phyloP scores from a whole-genome alignment of 2,888 invertebrate genomes.

The Synergus laeviventris region DNA sequence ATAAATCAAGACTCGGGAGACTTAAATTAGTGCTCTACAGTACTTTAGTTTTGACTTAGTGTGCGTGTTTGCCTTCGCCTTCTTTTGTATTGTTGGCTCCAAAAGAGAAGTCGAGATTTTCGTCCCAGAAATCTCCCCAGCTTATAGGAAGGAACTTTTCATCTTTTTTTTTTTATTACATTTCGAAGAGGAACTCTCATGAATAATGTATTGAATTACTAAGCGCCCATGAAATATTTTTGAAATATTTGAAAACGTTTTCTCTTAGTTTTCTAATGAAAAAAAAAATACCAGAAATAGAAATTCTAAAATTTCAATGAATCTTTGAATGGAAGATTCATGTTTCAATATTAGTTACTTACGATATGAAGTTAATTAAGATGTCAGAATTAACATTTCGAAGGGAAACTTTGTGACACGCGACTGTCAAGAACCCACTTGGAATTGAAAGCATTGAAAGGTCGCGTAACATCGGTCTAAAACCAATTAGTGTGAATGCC shows the following conservation, averaged over 20 bases:
- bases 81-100: constrained; percentile 5
- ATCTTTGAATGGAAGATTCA: too few relatives aligned
- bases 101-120: constrained; percentile 9
- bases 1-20: constrained; percentile 17
- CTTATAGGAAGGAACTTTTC: background rate
- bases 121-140: constrained; percentile 1
- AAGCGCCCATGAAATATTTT: constrained; percentile 15
- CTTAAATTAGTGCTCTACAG: constrained; percentile 9
- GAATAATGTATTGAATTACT: background rate
- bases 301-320: too few relatives aligned
- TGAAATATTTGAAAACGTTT: background rate
- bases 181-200: constrained; percentile 24
- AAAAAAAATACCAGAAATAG: too few relatives aligned
- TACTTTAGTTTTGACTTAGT: background rate
- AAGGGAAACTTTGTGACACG: too few relatives aligned
- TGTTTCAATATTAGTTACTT: too few relatives aligned
- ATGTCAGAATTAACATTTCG: too few relatives aligned
- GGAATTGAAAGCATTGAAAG: too few relatives aligned
- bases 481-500: too few relatives aligned
- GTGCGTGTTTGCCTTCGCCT: background rate
- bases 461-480: too few relatives aligned
- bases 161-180: constrained; percentile 16
- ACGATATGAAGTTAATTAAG: too few relatives aligned
- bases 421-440: too few relatives aligned
- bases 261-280: background rate